Evolutionary conservation across 1,140 invertebrate genomes (phyloP), one percentile per base, ranked within the genome.

Genomic region (Mamestra configurata): DNA sequence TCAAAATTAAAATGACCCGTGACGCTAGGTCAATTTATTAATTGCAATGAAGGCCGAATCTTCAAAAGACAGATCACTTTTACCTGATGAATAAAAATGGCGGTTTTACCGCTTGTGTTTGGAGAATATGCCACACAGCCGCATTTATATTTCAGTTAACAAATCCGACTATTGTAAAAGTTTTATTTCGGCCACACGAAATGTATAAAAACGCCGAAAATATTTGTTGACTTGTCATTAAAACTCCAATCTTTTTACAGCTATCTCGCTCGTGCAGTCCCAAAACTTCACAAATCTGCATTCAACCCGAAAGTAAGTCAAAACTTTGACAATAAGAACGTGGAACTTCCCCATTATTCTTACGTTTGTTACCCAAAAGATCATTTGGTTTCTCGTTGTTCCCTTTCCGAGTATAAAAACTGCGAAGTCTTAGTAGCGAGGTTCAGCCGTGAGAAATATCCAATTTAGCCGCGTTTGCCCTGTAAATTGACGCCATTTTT

Each of bases 401-500:
- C 59, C 61, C 10, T 24, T 66, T 61, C 27, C n/a, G 20, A 27
- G 64, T 84, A 82, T 81, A 86, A 86, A 84, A 80, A 82, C 40
- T 71, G 51, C 64, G 70, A 79, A 85, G 79, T 70, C 40, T 83
- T 64, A 57, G 82, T 73, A 83, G 82, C 70, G 79, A 84, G 89
- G 80, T 82, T 80, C 77, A 82, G 72, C 78, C 78, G 81, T 88
- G 90, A 90, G 86, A 90, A 91, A 92, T 89, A 89, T 89, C 89
- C 92, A 93, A 93, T 93, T 93, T 93, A 88, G 85, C 84, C 82
- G 88, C 86, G 84, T 89, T 92, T 91, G 82, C 88, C 89, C 88
- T 82, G 83, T 87, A 93, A 93, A 93, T 93, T 90, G 91, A 82
- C 85, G 87, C 85, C 88, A 92, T 93, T 90, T 92, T 88, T 92